A percentile compares a stretch with the other conserved stretches of the same genome.
Evolutionary conservation across 2,797 vertebrate genomes (phyloP).

Genomic region (Micropoecilia bifurca): DNA sequence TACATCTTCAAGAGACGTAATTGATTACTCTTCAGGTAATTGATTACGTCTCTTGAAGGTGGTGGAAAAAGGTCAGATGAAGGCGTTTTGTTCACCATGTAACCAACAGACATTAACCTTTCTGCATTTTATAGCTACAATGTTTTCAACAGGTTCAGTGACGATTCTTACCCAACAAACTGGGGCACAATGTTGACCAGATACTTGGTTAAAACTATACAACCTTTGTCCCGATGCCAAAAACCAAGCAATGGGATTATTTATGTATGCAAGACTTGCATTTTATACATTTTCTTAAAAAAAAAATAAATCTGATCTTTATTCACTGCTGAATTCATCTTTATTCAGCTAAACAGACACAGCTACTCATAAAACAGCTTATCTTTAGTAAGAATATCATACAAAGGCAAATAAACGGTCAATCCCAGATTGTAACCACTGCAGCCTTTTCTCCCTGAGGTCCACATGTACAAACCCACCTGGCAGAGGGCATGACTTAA

Average conservation of each 20-base stretch:
- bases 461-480: conserved; percentile 48
- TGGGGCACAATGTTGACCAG: neutral
- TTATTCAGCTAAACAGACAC: neutral
- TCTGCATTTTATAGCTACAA: neutral
- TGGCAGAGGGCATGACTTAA: conserved; percentile 60
- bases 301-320: neutral
- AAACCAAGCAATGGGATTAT: neutral
- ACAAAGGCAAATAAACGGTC: neutral
- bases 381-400: neutral
- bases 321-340: neutral
- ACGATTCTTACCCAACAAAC: neutral
- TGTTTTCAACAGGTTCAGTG: neutral
- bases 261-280: neutral
- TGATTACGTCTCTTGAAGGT: no score
- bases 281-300: neutral
- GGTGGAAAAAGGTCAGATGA: neutral
- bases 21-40: no score
- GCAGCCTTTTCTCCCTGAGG: conserved; percentile 40
- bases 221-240: neutral
- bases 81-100: neutral
- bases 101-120: neutral
- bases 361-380: neutral
- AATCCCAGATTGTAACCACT: conserved; percentile 25
- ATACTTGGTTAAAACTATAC: neutral
- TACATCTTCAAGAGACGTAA: neutral